Evolutionary conservation across 2,888 invertebrate species (phyloP).

Genomic region (Rosalia funebris): DNA sequence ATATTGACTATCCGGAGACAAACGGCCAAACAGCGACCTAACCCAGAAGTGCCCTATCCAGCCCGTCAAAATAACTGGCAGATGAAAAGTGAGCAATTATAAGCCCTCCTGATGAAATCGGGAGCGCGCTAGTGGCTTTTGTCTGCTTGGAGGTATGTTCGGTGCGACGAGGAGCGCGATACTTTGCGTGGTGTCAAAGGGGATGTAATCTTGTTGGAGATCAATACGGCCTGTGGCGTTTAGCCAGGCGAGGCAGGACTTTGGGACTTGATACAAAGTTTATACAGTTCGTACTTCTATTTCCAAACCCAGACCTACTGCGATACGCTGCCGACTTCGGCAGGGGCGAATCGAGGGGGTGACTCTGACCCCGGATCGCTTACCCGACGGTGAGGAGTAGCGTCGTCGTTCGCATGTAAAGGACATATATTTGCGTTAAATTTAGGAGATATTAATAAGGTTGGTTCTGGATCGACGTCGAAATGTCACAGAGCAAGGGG

Average conservation of each 20-base stretch:
- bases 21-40: no score
- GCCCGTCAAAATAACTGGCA: neutral
- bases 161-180: conserved; percentile 52
- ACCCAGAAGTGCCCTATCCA: neutral
- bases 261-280: conserved; percentile 60
- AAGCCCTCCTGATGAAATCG: conserved; percentile 1
- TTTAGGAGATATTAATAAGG: no score
- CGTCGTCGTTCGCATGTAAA: no score
- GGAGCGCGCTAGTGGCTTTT: conserved; percentile 18
- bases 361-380: no score
- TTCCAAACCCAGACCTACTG: conserved; percentile 27
- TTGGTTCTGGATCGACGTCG: no score
- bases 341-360: conserved; percentile 2
- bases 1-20: no score
- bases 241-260: conserved; percentile 60
- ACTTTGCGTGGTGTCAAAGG: conserved; percentile 59
- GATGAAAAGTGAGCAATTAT: conserved; percentile 32
- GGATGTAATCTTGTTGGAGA: conserved; percentile 60
- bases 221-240: conserved; percentile 64
- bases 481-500: no score
- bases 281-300: conserved; percentile 41
- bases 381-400: no score
- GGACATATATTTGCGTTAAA: no score
- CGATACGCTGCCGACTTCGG: conserved; percentile 13
- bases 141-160: conserved; percentile 13